Evolutionary conservation across 1,140 invertebrate species (phyloP).

Genomic region (Tribolium madens): DNA sequence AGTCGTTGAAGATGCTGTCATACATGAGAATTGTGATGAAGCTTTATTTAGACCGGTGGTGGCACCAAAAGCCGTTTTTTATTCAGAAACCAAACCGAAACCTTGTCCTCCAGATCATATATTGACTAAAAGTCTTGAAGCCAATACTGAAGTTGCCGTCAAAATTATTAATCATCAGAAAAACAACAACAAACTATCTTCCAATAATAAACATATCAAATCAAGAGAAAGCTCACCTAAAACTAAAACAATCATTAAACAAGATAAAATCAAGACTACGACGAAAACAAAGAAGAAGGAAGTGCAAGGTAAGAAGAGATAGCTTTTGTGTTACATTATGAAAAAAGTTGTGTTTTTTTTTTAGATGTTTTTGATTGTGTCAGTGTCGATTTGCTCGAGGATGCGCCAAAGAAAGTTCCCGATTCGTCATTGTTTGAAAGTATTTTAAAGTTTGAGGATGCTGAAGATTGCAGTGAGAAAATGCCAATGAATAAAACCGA

Average conservation of each 20-base stretch:
- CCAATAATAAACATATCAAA: constrained; percentile 40
- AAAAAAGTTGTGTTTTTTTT: background rate
- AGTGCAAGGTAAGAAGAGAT: background rate
- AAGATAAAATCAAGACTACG: background rate
- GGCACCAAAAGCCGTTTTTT: constrained; percentile 58
- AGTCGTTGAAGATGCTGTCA: constrained; percentile 66
- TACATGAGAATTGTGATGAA: constrained; percentile 74
- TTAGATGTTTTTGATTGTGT: constrained; percentile 8
- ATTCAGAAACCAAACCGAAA: constrained; percentile 45
- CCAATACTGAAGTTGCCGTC: constrained; percentile 58
- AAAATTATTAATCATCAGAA: constrained; percentile 52
- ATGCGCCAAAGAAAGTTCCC: constrained; percentile 1
- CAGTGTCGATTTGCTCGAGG: background rate
- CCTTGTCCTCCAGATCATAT: constrained; percentile 52
- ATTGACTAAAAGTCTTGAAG: constrained; percentile 55
- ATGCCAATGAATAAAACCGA: constrained; percentile 14
- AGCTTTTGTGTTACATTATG: background rate
- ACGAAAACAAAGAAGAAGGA: constrained; percentile 16
- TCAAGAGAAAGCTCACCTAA: constrained; percentile 25
- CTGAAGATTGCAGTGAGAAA: constrained; percentile 49
- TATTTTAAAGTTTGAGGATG: constrained; percentile 53
- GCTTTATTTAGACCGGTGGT: constrained; percentile 73
- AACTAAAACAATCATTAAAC: background rate
- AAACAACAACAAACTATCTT: constrained; percentile 24
- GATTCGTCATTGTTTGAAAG: background rate